Evolutionary conservation across 2,888 invertebrate species (phyloP).

Genomic region (Amaurobius ferox): DNA sequence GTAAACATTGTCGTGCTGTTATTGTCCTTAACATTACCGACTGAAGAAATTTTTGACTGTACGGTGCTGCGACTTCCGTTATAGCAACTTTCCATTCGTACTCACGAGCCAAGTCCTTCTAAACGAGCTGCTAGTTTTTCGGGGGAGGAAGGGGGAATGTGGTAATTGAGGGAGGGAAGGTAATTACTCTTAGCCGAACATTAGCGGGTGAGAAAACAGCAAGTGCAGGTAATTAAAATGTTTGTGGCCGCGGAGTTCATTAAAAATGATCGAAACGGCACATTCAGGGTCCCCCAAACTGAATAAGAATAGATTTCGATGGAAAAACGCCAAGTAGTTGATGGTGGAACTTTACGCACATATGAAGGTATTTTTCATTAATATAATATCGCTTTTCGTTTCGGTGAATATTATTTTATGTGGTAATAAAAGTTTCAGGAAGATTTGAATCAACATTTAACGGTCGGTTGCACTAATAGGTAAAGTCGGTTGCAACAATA

Average conservation of each 20-base stretch:
- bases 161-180: slow-evolving; percentile 12
- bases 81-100: not conserved
- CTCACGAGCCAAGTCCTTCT: not conserved
- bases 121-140: slow-evolving; percentile 12
- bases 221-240: slow-evolving; percentile 22
- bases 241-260: slow-evolving; percentile 19
- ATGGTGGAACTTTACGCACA: not conserved
- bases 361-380: not conserved
- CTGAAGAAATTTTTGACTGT: too few species aligned
- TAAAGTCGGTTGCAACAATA: too few species aligned
- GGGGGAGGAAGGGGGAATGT: not conserved
- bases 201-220: slow-evolving; percentile 28
- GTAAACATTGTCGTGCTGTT: too few species aligned
- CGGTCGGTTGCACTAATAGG: too few species aligned
- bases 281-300: not conserved
- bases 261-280: slow-evolving; percentile 10
- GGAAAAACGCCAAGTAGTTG: slow-evolving; percentile 5
- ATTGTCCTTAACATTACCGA: too few species aligned
- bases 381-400: not conserved
- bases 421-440: too few species aligned
- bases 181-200: slow-evolving; percentile 23
- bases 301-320: not conserved
- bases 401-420: too few species aligned
- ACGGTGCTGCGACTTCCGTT: not conserved
- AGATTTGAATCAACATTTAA: too few species aligned